These are phyloP conservation scores for Drosophila imparisetae DNA, from an alignment of 2,888 invertebrate genomes.

Conservation along the genomic window DNA sequence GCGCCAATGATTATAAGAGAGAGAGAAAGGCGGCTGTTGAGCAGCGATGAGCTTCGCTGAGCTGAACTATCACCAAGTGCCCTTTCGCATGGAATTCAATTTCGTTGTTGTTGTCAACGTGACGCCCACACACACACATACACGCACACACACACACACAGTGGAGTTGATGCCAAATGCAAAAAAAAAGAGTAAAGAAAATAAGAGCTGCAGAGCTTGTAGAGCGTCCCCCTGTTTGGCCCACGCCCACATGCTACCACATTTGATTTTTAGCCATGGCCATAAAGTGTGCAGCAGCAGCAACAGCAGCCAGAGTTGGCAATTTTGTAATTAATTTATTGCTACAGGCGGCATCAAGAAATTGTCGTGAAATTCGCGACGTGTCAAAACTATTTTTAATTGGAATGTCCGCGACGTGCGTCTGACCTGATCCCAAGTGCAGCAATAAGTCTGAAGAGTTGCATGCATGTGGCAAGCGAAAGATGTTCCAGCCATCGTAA, in stretches of 20 bases:
- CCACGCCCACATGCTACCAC: constrained; percentile 49
- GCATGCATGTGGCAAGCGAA: constrained; percentile 33
- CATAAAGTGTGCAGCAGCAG: constrained; percentile 53
- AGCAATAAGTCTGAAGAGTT: constrained; percentile 3
- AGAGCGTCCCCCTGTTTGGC: constrained; percentile 22
- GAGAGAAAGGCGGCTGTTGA: constrained; percentile 38
- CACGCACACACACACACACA: constrained; percentile 6
- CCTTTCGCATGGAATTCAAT: constrained; percentile 57
- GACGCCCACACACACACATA: constrained; percentile 43
- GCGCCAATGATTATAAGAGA: neutral
- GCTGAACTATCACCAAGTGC: constrained; percentile 51
- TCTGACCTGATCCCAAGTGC: constrained; percentile 50
- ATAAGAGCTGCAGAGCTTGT: constrained; percentile 26
- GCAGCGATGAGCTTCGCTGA: constrained; percentile 2
- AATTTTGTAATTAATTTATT: constrained; percentile 79
- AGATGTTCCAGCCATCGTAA: constrained; percentile 55
- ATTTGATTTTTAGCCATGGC: constrained; percentile 66
- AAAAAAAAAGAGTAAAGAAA: neutral
- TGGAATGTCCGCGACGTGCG: constrained; percentile 58
- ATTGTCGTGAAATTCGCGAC: constrained; percentile 66
- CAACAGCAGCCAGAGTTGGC: constrained; percentile 36
- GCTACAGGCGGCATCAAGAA: constrained; percentile 63
- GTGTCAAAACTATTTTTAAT: constrained; percentile 80
- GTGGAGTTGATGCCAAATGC: constrained; percentile 20
- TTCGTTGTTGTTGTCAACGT: constrained; percentile 61